These are phyloP conservation scores for Callochromis pleurospilus DNA, from an alignment of 2,113 vertebrate species.

Conservation along the genomic window DNA sequence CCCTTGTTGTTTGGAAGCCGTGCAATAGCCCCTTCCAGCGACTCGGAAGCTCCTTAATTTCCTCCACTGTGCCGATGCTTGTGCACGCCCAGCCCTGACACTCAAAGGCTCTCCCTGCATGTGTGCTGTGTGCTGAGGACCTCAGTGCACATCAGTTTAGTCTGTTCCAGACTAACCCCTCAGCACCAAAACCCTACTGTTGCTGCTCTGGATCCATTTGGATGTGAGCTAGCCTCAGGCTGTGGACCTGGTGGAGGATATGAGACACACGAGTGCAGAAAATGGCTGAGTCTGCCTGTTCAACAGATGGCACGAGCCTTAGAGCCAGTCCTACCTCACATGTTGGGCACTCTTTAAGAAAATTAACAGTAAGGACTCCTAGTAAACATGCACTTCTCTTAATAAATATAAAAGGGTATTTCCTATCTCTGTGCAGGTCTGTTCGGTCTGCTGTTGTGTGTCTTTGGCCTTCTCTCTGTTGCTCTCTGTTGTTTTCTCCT, in stretches of 20 bases:
- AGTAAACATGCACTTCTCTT: neutral
- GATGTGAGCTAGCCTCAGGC: slow-evolving; percentile 31
- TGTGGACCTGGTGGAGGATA: slow-evolving; percentile 30
- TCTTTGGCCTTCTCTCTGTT: slow-evolving; percentile 8
- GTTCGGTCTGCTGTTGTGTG: neutral
- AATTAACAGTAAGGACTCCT: neutral
- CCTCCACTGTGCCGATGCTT: slow-evolving; percentile 9
- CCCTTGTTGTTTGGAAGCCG: slow-evolving; percentile 7
- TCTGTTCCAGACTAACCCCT: neutral
- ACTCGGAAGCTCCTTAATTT: slow-evolving; percentile 24
- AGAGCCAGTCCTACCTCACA: slow-evolving; percentile 30
- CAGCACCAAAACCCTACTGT: slow-evolving; percentile 17
- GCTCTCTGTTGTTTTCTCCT: slow-evolving; percentile 8
- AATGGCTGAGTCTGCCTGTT: slow-evolving; percentile 62
- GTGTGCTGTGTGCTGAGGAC: neutral
- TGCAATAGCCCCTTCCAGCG: slow-evolving; percentile 19
- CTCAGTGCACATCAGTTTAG: neutral
- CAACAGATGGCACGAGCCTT: slow-evolving; percentile 62
- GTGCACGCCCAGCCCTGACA: slow-evolving; percentile 20
- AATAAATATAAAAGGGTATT: neutral
- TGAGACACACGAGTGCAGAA: slow-evolving; percentile 41
- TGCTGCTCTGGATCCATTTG: slow-evolving; percentile 14
- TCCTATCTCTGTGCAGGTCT: neutral
- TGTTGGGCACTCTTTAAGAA: slow-evolving; percentile 2
- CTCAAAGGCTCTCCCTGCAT: slow-evolving; percentile 1